A percentile compares a stretch with the other conserved stretches of the same genome.
phyloP scores from a whole-genome alignment of 2,113 vertebrate genomes.

The Donacobius atricapilla region DNA sequence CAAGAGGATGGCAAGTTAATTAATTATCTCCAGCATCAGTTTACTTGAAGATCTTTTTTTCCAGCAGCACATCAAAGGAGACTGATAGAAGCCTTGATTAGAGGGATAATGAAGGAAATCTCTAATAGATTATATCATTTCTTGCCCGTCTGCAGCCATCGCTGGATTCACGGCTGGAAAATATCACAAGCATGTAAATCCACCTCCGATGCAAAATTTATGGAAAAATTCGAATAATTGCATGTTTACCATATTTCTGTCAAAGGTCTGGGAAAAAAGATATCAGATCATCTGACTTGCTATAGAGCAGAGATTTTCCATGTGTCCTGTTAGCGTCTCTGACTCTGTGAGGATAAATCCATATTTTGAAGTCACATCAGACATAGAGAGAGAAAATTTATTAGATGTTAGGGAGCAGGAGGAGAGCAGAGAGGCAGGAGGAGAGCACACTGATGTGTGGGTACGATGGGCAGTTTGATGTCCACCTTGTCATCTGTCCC shows the following conservation, averaged over 20 bases:
- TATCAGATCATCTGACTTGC: background rate
- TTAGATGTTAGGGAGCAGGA: background rate
- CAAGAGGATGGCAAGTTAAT: constrained; percentile 67
- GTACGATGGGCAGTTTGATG: background rate
- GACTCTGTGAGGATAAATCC: background rate
- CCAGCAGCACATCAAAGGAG: constrained; percentile 65
- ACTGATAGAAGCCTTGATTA: constrained; percentile 72
- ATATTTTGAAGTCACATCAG: background rate
- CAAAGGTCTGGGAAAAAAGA: constrained; percentile 47
- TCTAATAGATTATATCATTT: constrained; percentile 70
- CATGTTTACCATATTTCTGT: constrained; percentile 64
- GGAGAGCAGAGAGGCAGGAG: background rate
- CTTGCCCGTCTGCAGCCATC: constrained; percentile 55
- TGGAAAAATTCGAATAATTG: constrained; percentile 56
- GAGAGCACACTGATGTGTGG: background rate
- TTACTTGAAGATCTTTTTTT: constrained; percentile 68
- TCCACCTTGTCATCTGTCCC: background rate
- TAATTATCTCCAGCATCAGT: constrained; percentile 72
- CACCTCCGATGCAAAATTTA: constrained; percentile 54
- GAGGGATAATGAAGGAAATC: constrained; percentile 72
- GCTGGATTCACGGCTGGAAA: constrained; percentile 32
- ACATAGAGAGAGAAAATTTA: background rate
- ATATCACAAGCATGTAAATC: constrained; percentile 61
- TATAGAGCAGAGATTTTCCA: background rate
- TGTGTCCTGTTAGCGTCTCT: background rate